These are phyloP conservation scores for Saccopteryx leptura DNA, from an alignment of 2,113 vertebrate species.

Conservation along the genomic window DNA sequence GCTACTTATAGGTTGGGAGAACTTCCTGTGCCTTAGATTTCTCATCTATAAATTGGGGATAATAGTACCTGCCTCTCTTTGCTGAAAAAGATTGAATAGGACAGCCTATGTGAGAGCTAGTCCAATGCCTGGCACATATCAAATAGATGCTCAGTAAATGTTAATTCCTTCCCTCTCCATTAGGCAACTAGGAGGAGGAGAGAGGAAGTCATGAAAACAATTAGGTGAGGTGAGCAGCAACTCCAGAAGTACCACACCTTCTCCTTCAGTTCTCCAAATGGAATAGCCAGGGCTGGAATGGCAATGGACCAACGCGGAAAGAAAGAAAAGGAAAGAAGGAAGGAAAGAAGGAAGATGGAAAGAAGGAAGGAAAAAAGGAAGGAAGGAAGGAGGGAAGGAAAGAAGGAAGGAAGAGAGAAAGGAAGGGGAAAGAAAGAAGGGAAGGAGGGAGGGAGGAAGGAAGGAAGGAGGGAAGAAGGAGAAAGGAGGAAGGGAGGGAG, in stretches of 20 bases:
- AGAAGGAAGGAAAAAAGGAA: no score
- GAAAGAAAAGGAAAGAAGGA: not conserved
- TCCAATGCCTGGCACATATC: not conserved
- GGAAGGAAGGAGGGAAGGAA: no score
- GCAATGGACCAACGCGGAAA: not conserved
- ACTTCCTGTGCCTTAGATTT: not conserved
- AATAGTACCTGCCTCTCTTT: not conserved
- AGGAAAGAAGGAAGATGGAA: no score
- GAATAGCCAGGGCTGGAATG: conserved; percentile 64
- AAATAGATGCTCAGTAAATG: not conserved
- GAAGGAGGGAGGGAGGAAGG: no score
- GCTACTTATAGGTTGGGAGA: not conserved
- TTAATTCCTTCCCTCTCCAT: not conserved
- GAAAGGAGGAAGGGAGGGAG: no score
- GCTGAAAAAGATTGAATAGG: not conserved
- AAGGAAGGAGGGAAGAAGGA: no score
- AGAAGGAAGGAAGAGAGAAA: no score
- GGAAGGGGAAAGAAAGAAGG: no score
- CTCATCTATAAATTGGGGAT: not conserved
- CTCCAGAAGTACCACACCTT: conserved; percentile 47
- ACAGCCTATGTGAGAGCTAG: not conserved
- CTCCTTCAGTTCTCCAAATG: conserved; percentile 72
- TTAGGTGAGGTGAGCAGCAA: not conserved
- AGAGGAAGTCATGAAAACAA: not conserved
- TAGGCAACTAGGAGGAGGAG: not conserved